Evolutionary conservation across 2,888 invertebrate species (phyloP).

Genomic region (Odontothrips loti): DNA sequence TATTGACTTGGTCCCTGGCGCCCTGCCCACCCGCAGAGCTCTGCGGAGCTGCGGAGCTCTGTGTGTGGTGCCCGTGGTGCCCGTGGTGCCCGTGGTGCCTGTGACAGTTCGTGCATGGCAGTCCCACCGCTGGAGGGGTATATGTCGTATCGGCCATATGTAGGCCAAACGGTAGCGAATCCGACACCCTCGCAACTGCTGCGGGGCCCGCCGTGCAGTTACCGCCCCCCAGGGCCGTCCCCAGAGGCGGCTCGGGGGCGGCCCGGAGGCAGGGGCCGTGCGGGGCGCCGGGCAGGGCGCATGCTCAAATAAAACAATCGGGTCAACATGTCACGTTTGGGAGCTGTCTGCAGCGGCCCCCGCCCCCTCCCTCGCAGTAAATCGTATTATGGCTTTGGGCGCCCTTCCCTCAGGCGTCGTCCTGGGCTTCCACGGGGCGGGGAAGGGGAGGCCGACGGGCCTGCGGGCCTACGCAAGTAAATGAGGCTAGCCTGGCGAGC

Average conservation of each 20-base stretch:
- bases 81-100: too few species aligned
- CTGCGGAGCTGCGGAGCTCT: background rate
- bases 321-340: slow-evolving; percentile 5
- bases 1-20: background rate
- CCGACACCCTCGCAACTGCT: background rate
- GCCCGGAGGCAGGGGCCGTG: background rate
- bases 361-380: background rate
- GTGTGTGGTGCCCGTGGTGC: too few species aligned
- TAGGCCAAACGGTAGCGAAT: too few species aligned
- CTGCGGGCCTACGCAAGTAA: background rate
- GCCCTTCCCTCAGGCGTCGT: background rate
- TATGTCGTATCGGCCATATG: too few species aligned
- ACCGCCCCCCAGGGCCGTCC: too few species aligned
- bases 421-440: background rate
- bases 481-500: too few species aligned
- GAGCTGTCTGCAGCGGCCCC: background rate
- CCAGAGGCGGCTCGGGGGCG: background rate
- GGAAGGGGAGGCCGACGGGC: too few species aligned
- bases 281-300: background rate
- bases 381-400: background rate
- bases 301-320: slow-evolving; percentile 6
- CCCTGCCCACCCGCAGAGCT: background rate
- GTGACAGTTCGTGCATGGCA: too few species aligned
- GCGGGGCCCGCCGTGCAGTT: background rate
- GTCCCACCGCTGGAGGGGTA: too few species aligned